A percentile compares a stretch with the other conserved stretches of the same genome.
Evolutionary conservation across 1,140 invertebrate species (phyloP).

Genomic region (Aphis craccivora): DNA sequence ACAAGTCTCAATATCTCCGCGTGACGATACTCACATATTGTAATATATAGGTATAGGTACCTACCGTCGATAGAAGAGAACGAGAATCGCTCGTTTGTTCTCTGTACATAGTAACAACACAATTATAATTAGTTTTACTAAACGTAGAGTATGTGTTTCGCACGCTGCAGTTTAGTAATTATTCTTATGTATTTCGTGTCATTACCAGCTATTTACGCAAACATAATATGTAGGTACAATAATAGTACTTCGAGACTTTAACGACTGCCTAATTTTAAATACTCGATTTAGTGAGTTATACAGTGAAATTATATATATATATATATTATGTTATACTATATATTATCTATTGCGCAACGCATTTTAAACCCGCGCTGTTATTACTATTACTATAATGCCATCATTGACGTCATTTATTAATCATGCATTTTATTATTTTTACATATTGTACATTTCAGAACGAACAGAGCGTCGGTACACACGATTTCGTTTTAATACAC

Average conservation of each 20-base stretch:
- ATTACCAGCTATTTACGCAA: not conserved
- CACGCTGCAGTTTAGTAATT: not conserved
- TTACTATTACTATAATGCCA: not conserved
- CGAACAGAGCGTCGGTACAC: not conserved
- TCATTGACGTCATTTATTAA: conserved; percentile 22
- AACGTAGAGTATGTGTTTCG: not conserved
- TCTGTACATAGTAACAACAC: too few species aligned
- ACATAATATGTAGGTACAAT: not conserved
- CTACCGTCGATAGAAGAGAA: not conserved
- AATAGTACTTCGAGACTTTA: not conserved
- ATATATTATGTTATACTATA: not conserved
- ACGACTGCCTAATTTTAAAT: conserved; percentile 18
- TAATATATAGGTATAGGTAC: not conserved
- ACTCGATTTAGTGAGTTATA: not conserved
- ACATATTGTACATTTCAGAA: not conserved
- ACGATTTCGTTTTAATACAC: conserved; percentile 22
- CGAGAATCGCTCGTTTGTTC: not conserved
- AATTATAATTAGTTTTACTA: not conserved
- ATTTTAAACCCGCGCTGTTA: not conserved
- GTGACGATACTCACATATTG: not conserved
- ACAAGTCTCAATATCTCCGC: not conserved
- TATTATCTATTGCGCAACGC: not conserved
- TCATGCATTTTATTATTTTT: conserved; percentile 16
- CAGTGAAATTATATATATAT: not conserved
- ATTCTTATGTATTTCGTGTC: not conserved